Percentiles rank a stretch among this genome's conserved stretches.
These are phyloP conservation scores for Ophraella communa DNA, from an alignment of 2,888 invertebrate species.

Conservation along the genomic window DNA sequence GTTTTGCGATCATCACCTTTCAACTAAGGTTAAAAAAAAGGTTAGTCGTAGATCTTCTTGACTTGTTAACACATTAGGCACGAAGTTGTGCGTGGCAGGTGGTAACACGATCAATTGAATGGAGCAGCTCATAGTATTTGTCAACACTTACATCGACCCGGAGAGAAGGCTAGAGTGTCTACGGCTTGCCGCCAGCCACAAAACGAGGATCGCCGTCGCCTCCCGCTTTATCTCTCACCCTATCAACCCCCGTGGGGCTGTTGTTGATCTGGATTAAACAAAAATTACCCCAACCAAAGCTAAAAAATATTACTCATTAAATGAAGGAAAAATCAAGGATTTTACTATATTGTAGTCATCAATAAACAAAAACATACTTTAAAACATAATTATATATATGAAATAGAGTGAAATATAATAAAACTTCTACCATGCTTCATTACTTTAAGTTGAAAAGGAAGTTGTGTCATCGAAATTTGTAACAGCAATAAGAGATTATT, in stretches of 20 bases:
- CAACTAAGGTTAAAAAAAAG: not conserved
- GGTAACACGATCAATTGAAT: constrained; percentile 14
- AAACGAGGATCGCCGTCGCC: constrained; percentile 21
- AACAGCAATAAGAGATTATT: too few relatives aligned
- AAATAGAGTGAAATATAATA: too few relatives aligned
- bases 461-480: too few relatives aligned
- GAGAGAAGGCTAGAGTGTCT: constrained; percentile 22
- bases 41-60: not conserved
- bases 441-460: too few relatives aligned
- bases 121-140: constrained; percentile 43
- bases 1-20: not conserved
- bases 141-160: constrained; percentile 42
- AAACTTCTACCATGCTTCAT: too few relatives aligned
- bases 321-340: too few relatives aligned
- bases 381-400: too few relatives aligned
- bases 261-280: too few relatives aligned
- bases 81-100: constrained; percentile 43
- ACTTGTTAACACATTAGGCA: constrained; percentile 16
- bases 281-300: too few relatives aligned
- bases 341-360: too few relatives aligned
- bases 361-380: too few relatives aligned
- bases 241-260: constrained; percentile 46
- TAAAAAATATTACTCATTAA: too few relatives aligned
- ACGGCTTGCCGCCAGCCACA: constrained; percentile 35
- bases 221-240: constrained; percentile 12